These are phyloP conservation scores for Tamias sibiricus DNA, from an alignment of 2,113 vertebrate species.

Conservation along the genomic window DNA sequence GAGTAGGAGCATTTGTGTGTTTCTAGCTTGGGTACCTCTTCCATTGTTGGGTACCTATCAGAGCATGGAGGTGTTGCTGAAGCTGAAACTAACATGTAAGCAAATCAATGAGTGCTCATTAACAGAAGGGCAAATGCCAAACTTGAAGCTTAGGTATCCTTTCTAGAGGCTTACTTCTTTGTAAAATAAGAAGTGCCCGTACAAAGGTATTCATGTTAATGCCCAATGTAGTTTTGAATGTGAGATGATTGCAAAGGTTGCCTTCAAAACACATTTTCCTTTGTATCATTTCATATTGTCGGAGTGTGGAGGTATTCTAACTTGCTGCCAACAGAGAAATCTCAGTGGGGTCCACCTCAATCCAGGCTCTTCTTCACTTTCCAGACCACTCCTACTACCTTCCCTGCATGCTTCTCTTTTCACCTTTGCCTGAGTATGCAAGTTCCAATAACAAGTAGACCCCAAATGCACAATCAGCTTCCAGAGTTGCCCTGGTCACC, in stretches of 20 bases:
- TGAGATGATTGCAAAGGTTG: neutral
- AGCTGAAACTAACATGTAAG: neutral
- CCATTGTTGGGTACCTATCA: slow-evolving; percentile 17
- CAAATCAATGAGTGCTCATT: neutral
- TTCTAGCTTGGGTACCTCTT: neutral
- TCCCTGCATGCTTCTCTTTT: neutral
- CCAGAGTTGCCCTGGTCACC: neutral
- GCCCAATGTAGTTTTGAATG: neutral
- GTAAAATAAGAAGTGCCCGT: neutral
- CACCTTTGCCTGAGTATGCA: neutral
- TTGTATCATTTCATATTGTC: neutral
- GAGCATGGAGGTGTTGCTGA: neutral
- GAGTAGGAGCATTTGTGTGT: neutral
- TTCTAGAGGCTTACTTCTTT: slow-evolving; percentile 29
- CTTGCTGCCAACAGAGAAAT: neutral
- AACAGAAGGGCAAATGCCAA: neutral
- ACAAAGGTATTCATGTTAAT: neutral
- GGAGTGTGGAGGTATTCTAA: neutral
- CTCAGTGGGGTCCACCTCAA: neutral
- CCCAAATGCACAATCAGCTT: neutral
- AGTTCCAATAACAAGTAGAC: neutral
- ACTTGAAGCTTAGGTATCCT: neutral
- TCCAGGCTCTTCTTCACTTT: neutral
- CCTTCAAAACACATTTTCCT: neutral
- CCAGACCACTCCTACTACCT: neutral